These are phyloP conservation scores for Etheostoma perlongum DNA, from an alignment of 2,797 vertebrate species.

Conservation along the genomic window DNA sequence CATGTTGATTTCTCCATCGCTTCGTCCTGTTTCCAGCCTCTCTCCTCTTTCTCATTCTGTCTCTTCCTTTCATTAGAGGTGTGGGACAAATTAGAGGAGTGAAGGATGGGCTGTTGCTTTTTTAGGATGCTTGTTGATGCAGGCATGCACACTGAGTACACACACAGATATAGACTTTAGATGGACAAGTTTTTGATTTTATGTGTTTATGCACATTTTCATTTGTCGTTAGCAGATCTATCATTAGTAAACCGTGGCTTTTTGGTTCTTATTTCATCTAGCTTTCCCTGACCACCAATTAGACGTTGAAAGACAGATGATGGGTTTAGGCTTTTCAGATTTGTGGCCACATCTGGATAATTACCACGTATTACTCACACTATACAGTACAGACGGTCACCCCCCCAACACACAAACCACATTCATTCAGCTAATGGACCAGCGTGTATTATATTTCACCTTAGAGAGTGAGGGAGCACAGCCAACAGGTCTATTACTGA, in stretches of 20 bases:
- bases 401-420: slow-evolving; percentile 31
- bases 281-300: slow-evolving; percentile 52
- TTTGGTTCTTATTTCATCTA: slow-evolving; percentile 8
- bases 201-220: slow-evolving; percentile 1
- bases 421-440: slow-evolving; percentile 78
- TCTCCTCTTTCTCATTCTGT: neutral
- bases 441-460: slow-evolving; percentile 80
- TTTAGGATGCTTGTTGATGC: slow-evolving; percentile 11
- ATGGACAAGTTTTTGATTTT: slow-evolving; percentile 13
- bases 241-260: slow-evolving; percentile 6
- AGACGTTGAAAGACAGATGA: slow-evolving; percentile 44
- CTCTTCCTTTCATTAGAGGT: slow-evolving; percentile 39
- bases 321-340: slow-evolving; percentile 50
- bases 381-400: slow-evolving; percentile 24
- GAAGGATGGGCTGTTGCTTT: slow-evolving; percentile 53
- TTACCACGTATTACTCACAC: slow-evolving; percentile 62
- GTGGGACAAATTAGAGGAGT: slow-evolving; percentile 45
- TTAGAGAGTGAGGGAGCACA: slow-evolving; percentile 63
- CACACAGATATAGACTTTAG: slow-evolving; percentile 26
- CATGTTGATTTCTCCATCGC: slow-evolving; percentile 1
- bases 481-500: slow-evolving; percentile 83
- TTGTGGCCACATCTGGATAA: slow-evolving; percentile 65
- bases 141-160: slow-evolving; percentile 9
- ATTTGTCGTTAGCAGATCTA: slow-evolving; percentile 17
- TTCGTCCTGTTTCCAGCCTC: slow-evolving; percentile 1